A percentile compares a stretch with the other conserved stretches of the same genome.
These are phyloP conservation scores for Tychaedon coryphoeus DNA, from an alignment of 2,113 vertebrate species.

Conservation along the genomic window DNA sequence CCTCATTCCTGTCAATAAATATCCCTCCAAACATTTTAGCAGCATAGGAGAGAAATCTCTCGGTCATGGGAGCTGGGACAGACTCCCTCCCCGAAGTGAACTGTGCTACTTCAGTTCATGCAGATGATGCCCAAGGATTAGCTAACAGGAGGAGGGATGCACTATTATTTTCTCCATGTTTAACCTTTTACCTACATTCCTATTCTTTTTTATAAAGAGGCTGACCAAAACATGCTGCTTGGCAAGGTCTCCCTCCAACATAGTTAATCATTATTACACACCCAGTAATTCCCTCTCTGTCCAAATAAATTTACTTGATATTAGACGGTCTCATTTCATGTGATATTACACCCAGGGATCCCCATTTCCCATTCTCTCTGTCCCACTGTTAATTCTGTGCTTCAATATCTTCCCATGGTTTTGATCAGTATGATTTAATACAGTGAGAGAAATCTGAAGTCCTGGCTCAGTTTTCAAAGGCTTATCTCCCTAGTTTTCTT, in stretches of 20 bases:
- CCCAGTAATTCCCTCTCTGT: constrained; percentile 49
- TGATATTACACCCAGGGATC: neutral
- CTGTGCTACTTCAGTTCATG: neutral
- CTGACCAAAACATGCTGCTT: constrained; percentile 54
- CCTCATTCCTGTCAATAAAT: neutral
- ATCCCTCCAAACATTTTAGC: neutral
- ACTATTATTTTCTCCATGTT: neutral
- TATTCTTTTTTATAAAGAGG: constrained; percentile 16
- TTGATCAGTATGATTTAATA: constrained; percentile 39
- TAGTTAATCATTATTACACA: constrained; percentile 66
- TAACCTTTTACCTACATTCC: constrained; percentile 65
- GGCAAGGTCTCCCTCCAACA: constrained; percentile 52
- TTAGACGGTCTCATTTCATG: neutral
- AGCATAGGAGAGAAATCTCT: neutral
- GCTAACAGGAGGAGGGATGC: constrained; percentile 14
- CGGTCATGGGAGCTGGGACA: neutral
- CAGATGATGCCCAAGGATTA: constrained; percentile 41
- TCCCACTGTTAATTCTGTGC: constrained; percentile 1
- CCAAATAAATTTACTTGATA: constrained; percentile 44
- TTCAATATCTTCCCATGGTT: neutral
- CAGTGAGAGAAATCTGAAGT: constrained; percentile 16
- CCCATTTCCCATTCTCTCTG: neutral
- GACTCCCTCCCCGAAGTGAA: neutral
- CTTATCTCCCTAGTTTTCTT: constrained; percentile 39
- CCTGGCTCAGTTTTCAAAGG: constrained; percentile 28